Percentiles rank a stretch among this genome's conserved stretches.
These are phyloP conservation scores for Rhynchopsitta pachyrhyncha DNA, from an alignment of 2,113 vertebrate species.

Conservation along the genomic window DNA sequence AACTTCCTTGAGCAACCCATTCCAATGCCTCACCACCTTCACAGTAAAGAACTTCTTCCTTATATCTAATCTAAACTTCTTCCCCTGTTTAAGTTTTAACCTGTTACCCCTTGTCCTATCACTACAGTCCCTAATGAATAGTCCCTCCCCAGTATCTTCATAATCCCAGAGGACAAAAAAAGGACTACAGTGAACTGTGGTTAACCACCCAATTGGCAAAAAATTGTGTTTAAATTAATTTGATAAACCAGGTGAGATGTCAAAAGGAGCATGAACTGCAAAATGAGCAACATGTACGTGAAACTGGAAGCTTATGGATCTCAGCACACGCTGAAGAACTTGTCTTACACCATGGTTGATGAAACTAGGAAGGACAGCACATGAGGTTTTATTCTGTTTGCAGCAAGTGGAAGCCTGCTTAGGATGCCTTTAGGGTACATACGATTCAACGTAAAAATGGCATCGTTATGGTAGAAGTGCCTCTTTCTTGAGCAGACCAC, in stretches of 20 bases:
- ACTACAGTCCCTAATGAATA: background rate
- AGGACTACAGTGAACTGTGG: background rate
- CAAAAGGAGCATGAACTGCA: background rate
- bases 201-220: background rate
- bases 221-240: background rate
- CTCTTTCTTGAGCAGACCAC: background rate
- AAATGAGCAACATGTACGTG: background rate
- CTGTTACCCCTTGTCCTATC: background rate
- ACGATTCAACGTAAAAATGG: background rate
- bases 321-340: background rate
- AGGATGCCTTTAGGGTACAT: background rate
- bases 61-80: background rate
- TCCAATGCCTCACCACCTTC: background rate
- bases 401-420: background rate
- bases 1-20: background rate
- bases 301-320: background rate
- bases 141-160: background rate
- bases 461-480: background rate
- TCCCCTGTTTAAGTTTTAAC: background rate
- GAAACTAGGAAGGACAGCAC: background rate
- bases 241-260: background rate
- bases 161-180: background rate
- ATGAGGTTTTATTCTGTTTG: background rate
- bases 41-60: background rate
- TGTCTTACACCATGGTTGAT: rapidly evolving